These are phyloP conservation scores for Phrixothrix hirtus DNA, from an alignment of 2,888 invertebrate genomes.

Conservation along the genomic window DNA sequence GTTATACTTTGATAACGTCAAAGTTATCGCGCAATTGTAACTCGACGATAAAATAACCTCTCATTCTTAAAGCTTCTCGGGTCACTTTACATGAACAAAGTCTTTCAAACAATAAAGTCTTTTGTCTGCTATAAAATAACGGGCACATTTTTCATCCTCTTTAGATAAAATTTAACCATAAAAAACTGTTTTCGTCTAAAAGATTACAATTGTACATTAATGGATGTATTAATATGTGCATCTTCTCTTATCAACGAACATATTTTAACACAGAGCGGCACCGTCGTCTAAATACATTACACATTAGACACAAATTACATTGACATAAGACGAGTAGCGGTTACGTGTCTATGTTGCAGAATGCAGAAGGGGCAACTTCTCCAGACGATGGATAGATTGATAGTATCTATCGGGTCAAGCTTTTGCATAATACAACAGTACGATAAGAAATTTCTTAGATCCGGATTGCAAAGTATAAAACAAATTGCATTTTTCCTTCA, in stretches of 20 bases:
- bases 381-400: constrained; percentile 14
- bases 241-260: too few relatives aligned
- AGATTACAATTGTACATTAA: neutral
- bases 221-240: neutral
- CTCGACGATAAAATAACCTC: constrained; percentile 11
- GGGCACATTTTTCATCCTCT: constrained; percentile 26
- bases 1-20: constrained; percentile 7
- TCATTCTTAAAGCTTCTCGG: constrained; percentile 24
- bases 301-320: constrained; percentile 41
- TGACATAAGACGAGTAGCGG: constrained; percentile 23
- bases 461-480: too few relatives aligned
- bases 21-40: constrained; percentile 15
- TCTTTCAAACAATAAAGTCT: constrained; percentile 15
- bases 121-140: constrained; percentile 18
- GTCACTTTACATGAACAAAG: constrained; percentile 24
- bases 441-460: constrained; percentile 13
- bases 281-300: constrained; percentile 41
- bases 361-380: constrained; percentile 15
- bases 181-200: constrained; percentile 19
- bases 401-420: constrained; percentile 30
- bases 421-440: constrained; percentile 38
- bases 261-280: too few relatives aligned
- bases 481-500: too few relatives aligned
- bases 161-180: constrained; percentile 17
- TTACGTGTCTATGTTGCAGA: constrained; percentile 20